Base-by-base conservation (phyloP, 2,888 invertebrate genomes). In the Tenthredo notha region DNA sequence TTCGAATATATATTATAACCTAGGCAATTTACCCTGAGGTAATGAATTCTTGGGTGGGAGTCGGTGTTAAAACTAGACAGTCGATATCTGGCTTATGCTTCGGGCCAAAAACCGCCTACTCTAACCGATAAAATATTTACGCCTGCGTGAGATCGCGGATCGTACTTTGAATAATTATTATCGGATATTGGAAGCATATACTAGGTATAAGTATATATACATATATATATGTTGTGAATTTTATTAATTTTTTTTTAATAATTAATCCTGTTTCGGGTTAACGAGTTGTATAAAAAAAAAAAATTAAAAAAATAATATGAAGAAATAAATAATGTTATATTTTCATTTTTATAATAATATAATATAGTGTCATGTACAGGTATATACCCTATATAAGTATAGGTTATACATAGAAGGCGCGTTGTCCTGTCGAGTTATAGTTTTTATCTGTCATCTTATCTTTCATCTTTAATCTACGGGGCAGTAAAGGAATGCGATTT, bases 41-140 rank as follows among this genome's bases (percentile, higher is more conserved):
- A 74, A 74, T 74, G 74, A 74, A 74, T 74, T 74, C 74, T 74
- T 43, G 67, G 67, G 67, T 67, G 67, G 67, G 67, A 67, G 67
- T 74, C 54, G 77, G 15, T n/a, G 25, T 77, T 50, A 29, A 77
- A 50, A 77, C 33, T n/a, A 29, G 50, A 77, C 54, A 77, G 33
- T 54, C 77, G 54, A n/a, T 50, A 29, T 50, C 29, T 21, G 9
- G 50, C 77, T 37, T 37, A 37, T 7, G 37, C 37, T 77, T 18
- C 50, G 54, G 50, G 77, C 29, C 29, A 7, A 29, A 50, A 74
- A 74, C 25, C 77, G 54, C 77, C 77, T 50, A 77, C 77, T 50
- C 50, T 33, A 77, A 77, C 29, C 77, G 77, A 77, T 77, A 50
- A 77, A 77, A 77, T 54, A 54, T 77, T 77, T 25, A 50, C 77